Evolutionary conservation across 2,113 vertebrate genomes (phyloP).

Genomic region (Aldabrachelys gigantea): DNA sequence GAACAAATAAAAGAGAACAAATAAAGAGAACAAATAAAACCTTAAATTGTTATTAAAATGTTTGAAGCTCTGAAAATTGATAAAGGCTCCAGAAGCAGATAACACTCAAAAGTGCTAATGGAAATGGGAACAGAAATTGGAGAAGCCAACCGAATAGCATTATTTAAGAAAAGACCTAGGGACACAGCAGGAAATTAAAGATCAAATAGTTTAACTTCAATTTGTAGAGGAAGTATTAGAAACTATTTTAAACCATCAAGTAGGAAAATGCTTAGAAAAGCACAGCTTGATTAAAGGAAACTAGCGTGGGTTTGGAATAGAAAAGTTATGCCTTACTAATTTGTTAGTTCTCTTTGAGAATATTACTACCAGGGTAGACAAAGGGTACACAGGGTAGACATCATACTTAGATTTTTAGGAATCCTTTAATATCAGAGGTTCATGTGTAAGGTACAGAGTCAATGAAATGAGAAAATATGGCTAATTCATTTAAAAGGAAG

Average conservation of each 20-base stretch:
- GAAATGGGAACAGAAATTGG: conserved; percentile 23
- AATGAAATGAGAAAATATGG: conserved; percentile 33
- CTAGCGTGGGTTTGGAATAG: background rate
- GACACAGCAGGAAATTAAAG: conserved; percentile 33
- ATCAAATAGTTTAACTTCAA: conserved; percentile 21
- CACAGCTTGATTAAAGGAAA: conserved; percentile 45
- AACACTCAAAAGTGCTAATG: background rate
- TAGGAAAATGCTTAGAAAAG: conserved; percentile 37
- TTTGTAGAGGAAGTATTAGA: conserved; percentile 27
- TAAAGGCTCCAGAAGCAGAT: background rate
- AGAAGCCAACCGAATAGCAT: background rate
- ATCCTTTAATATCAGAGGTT: conserved; percentile 42
- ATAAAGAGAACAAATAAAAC: background rate
- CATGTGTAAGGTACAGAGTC: conserved; percentile 46
- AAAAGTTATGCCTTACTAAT: conserved; percentile 29
- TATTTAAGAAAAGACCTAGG: conserved; percentile 29
- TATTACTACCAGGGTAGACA: background rate
- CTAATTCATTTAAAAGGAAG: conserved; percentile 38
- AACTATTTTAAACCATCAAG: conserved; percentile 40
- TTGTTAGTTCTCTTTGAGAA: conserved; percentile 1
- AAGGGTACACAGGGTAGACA: background rate
- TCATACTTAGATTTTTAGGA: conserved; percentile 29
- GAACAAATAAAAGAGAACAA: background rate
- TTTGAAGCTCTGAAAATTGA: background rate
- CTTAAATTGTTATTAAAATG: background rate